Evolutionary conservation across 2,113 vertebrate species (phyloP).

Genomic region (Ptilonorhynchus violaceus): DNA sequence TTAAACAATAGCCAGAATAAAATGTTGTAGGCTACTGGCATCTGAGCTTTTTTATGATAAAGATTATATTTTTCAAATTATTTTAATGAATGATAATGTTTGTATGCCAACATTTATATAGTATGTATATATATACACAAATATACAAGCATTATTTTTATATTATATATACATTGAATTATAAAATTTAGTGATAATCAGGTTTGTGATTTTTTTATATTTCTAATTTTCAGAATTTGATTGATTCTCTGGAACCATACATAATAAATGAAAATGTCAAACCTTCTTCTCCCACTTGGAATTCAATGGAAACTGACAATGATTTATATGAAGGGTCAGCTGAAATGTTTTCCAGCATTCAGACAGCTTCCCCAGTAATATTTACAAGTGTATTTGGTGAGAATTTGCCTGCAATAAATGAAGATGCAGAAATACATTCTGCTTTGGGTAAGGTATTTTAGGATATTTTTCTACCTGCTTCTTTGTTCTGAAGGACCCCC

Average conservation of each 20-base stretch:
- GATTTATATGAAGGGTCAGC: conserved; percentile 79
- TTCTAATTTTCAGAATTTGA: conserved; percentile 72
- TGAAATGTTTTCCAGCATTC: conserved; percentile 73
- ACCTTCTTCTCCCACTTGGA: background rate
- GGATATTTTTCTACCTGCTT: background rate
- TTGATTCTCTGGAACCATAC: conserved; percentile 60
- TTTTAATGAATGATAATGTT: background rate
- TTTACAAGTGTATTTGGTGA: conserved; percentile 56
- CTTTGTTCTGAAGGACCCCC: background rate
- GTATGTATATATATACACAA: background rate
- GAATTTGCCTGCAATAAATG: conserved; percentile 33
- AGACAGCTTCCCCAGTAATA: conserved; percentile 73
- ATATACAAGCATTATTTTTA: background rate
- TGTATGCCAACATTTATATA: background rate
- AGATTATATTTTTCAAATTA: background rate
- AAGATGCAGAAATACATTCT: conserved; percentile 39
- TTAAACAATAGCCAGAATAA: background rate
- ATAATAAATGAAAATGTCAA: conserved; percentile 30
- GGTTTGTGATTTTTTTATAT: background rate
- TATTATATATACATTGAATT: background rate
- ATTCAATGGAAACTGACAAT: conserved; percentile 37
- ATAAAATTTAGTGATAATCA: background rate
- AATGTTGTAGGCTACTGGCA: background rate
- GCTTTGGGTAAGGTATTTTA: conserved; percentile 58
- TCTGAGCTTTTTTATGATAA: background rate